These are phyloP conservation scores for Eulemur albifrons DNA, from an alignment of 2,797 vertebrate genomes.

Conservation along the genomic window DNA sequence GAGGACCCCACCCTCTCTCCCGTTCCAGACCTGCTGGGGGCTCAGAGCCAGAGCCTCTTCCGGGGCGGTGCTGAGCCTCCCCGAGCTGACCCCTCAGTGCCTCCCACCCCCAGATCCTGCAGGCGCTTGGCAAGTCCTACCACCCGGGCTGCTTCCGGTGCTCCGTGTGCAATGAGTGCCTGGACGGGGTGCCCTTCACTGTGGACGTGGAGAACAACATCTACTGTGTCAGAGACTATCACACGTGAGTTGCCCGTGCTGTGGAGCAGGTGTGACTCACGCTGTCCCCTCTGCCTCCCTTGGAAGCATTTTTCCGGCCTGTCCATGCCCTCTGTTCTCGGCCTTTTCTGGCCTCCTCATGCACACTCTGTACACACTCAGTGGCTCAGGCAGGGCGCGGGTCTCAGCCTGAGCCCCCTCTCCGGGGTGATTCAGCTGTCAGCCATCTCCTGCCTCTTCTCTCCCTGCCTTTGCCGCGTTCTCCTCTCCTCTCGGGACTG, in stretches of 20 bases:
- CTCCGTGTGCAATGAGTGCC: constrained; percentile 95
- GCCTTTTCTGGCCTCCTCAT: not conserved
- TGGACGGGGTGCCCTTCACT: constrained; percentile 98
- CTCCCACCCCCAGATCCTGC: constrained; percentile 91
- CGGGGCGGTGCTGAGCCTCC: not conserved
- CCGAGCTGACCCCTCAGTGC: constrained; percentile 27
- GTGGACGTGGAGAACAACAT: constrained; percentile 98
- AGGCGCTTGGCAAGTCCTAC: constrained; percentile 98
- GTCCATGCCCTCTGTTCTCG: not conserved
- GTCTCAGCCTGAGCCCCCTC: not conserved
- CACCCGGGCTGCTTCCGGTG: constrained; percentile 99
- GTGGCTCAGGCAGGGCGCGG: not conserved
- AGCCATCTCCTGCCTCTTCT: not conserved
- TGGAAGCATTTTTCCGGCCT: not conserved
- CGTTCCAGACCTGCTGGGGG: constrained; percentile 1
- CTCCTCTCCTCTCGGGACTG: not conserved
- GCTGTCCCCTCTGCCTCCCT: rapidly evolving
- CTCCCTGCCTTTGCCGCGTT: not conserved
- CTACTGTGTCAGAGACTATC: constrained; percentile 99
- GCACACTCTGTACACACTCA: not conserved
- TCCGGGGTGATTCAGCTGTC: not conserved
- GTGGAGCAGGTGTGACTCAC: rapidly evolving
- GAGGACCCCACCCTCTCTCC: not conserved
- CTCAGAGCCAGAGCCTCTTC: not conserved
- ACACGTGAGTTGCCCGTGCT: constrained; percentile 89